Evolutionary conservation across 1,140 invertebrate genomes (phyloP), one percentile per base, ranked within the genome.

Genomic region (Heliconius himera): DNA sequence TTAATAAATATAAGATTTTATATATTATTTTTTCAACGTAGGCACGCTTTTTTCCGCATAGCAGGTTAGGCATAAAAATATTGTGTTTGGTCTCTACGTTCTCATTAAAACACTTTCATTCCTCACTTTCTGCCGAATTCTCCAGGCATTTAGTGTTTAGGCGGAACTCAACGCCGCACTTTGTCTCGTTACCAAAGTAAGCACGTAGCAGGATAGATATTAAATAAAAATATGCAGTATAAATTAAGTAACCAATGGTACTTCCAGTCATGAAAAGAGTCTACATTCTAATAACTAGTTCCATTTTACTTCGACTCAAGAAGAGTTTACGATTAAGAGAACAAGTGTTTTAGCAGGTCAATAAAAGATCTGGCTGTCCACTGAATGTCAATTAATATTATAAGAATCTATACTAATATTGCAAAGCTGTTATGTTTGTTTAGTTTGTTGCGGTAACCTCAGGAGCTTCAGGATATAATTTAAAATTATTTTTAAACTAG

Each of bases 321-420:
- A 60, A 60, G 54, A 20, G 60, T 66, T 66, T 18, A 66, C 60
- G 60, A 26, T 66, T 66, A 26, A 66, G 9, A 29, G 60, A 66
- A 26, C 60, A 66, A 66, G 60, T 66, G 60, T 66, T 29, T 66
- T 66, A 66, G 8, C 60, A 66, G 60, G 26, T 66, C 60, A 29
- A 29, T 66, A 1, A 6, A 11, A 66, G 13, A 16, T 11, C 22
- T 66, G 60, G 60, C 29, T 66, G 26, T 66, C 60, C 60, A 66
- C 60, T 66, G 11, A 66, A 66, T 66, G n/a, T 26, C 13, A 13
- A 66, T 26, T 26, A 66, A 56, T 56, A 9, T 56, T 56, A n/a
- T 56, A 8, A 54, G 54, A 3, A 20, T 22, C n/a, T n/a, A 56
- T 56, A 9, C 54, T 51, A 51, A 18, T 51, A 51, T 18, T 20